Conservation (phyloP, 2,797 vertebrate species). For the Podargus strigoides region DNA sequence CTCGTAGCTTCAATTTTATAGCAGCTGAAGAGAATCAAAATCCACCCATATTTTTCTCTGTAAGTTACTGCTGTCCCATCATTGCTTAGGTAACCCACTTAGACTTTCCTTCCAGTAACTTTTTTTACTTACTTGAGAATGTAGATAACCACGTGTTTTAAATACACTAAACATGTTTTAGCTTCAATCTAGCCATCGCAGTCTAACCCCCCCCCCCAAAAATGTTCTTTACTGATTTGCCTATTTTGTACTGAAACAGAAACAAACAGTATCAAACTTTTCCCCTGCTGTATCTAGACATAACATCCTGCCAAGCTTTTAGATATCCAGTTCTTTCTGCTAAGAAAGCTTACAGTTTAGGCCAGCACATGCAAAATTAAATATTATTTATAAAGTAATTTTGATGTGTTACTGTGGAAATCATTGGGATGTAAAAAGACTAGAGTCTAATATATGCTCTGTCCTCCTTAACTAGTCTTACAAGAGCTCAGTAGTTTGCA, state of each 20-base stretch:
- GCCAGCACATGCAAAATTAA: neutral
- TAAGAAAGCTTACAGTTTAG: neutral
- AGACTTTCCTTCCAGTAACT: neutral
- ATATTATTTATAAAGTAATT: neutral
- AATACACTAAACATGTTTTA: neutral
- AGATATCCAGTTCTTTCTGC: neutral
- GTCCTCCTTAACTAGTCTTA: neutral
- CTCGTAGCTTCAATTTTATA: neutral
- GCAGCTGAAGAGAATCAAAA: neutral
- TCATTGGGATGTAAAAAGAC: neutral
- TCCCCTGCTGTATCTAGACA: neutral
- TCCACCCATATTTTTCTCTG: neutral
- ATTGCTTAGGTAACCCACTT: neutral
- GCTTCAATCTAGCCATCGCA: neutral
- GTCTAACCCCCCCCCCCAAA: rapidly evolving
- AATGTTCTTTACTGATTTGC: neutral
- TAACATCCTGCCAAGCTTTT: neutral
- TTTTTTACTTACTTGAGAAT: neutral
- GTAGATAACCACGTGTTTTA: neutral
- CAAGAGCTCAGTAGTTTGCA: neutral
- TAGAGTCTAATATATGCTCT: neutral
- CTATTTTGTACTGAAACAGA: neutral
- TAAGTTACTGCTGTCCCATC: neutral
- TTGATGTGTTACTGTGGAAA: neutral
- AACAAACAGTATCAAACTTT: neutral